Evolutionary conservation across 2,797 vertebrate species (phyloP), one percentile per base, ranked within the genome.

Genomic region (Cossypha niveicapilla): DNA sequence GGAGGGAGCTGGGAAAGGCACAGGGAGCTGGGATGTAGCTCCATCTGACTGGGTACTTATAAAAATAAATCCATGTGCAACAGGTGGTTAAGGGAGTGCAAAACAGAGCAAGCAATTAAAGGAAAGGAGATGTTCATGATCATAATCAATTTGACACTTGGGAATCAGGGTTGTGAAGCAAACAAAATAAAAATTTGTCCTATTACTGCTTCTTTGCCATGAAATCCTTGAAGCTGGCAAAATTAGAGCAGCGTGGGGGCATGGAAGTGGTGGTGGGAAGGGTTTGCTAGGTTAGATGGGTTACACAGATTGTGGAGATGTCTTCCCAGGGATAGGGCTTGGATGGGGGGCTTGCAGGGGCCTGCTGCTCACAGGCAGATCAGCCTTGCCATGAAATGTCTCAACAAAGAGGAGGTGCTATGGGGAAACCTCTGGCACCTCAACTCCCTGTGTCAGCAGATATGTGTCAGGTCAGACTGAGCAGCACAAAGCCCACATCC

Each of bases 391-490:
- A 0, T 5, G 12, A 34, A 77, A 37, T 17, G 13, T 18, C 50
- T 48, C 1, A 45, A n/a, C 39, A 68, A 58, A 25, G 42, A 13
- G 8, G 45, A 7, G 44, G 3, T 3, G 1, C 10, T 23, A 5
- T 1, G 1, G 27, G n/a, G 42, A 84, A 44, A 13, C 27, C 39
- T 51, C 45, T 7, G 17, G 18, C 41, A 37, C 27, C 54, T 88
- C 37, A 42, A 3, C 6, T 4, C 4, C 1, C 28, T 14, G 50
- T 30, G 54, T 18, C 22, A 37, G 58, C 72, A 39, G 21, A 18
- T 0, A 18, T 0, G 1, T 30, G 22, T 23, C 10, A 7, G 1
- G 30, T 34, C 37, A 47, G 30, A 23, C 0, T 0, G 2, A 85
- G 70, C 23, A 1, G 72, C 37, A 16, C 3, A 7, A 41, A 51